Evolutionary conservation across 2,113 vertebrate species (phyloP).

Genomic region (Sorex araneus): DNA sequence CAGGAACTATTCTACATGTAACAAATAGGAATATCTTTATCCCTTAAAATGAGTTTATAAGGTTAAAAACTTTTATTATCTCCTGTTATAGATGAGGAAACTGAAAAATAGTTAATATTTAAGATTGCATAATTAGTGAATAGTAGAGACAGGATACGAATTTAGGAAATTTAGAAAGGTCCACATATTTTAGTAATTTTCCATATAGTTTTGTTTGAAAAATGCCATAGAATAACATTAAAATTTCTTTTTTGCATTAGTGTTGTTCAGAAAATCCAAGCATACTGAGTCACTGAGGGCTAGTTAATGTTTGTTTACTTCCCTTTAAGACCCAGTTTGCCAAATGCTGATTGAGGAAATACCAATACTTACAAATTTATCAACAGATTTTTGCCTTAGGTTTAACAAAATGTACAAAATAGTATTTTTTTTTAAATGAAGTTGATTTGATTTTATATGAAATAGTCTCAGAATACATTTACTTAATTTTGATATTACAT

Average conservation of each 20-base stretch:
- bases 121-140: not conserved
- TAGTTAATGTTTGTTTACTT: not conserved
- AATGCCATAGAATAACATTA: no score
- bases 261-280: not conserved
- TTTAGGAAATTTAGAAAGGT: constrained; percentile 20
- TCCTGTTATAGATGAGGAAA: not conserved
- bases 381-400: constrained; percentile 46
- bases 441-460: not conserved
- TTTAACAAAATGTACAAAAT: constrained; percentile 38
- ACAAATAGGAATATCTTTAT: not conserved
- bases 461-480: no score
- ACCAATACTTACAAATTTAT: constrained; percentile 18
- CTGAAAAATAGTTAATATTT: constrained; percentile 10
- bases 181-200: not conserved
- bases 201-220: no score
- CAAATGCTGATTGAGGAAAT: constrained; percentile 32
- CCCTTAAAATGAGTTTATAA: constrained; percentile 13
- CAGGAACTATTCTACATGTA: not conserved
- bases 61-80: not conserved
- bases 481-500: not conserved
- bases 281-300: not conserved
- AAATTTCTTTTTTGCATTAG: no score
- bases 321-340: not conserved
- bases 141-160: constrained; percentile 7
- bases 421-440: not conserved